phyloP scores from a whole-genome alignment of 2,797 vertebrate species.

The Pangasius mekongensis region DNA sequence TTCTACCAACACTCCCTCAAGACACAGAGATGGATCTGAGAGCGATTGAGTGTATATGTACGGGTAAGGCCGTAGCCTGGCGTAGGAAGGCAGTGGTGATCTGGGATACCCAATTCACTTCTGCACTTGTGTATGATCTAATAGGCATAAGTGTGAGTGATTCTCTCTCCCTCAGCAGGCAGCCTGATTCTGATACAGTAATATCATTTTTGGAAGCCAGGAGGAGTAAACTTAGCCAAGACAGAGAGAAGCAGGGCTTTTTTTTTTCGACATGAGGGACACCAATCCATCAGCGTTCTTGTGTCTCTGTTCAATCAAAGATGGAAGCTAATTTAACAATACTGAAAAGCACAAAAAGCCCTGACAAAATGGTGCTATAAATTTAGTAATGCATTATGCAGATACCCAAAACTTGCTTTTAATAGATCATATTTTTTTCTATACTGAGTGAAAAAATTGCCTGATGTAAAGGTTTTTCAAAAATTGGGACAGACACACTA shows the following conservation, averaged over 20 bases:
- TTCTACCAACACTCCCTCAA: slow-evolving; percentile 22
- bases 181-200: slow-evolving; percentile 25
- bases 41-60: slow-evolving; percentile 45
- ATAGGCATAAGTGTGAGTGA: slow-evolving; percentile 49
- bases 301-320: slow-evolving; percentile 12
- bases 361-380: neutral
- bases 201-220: slow-evolving; percentile 9
- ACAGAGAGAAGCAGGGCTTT: slow-evolving; percentile 1
- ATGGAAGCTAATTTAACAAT: slow-evolving; percentile 27
- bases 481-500: neutral
- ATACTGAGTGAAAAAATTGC: neutral
- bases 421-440: neutral
- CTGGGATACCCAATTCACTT: slow-evolving; percentile 49
- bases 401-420: slow-evolving; percentile 2
- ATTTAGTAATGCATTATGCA: slow-evolving; percentile 1
- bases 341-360: neutral
- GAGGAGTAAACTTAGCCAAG: slow-evolving; percentile 23
- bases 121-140: slow-evolving; percentile 44
- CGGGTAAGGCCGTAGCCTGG: slow-evolving; percentile 19
- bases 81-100: slow-evolving; percentile 22
- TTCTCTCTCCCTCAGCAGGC: slow-evolving; percentile 40
- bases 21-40: slow-evolving; percentile 48
- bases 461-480: neutral
- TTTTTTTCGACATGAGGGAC: slow-evolving; percentile 21
- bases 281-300: slow-evolving; percentile 14